Evolutionary conservation across 2,888 invertebrate genomes (phyloP), one percentile per base, ranked within the genome.

Genomic region (Mycalesis mineus): DNA sequence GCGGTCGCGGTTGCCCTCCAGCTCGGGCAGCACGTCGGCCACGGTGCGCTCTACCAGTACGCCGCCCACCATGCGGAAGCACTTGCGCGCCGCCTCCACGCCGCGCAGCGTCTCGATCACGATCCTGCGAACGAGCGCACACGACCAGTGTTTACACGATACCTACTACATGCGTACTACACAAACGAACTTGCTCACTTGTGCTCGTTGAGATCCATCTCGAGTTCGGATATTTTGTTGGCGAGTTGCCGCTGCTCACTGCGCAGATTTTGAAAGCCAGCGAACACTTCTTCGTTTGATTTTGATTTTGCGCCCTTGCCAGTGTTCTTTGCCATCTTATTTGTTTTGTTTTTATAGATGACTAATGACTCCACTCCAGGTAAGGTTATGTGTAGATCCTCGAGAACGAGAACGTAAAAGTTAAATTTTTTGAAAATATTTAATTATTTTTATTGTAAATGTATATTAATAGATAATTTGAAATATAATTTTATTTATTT

Each of bases 131-230:
- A 11, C 22, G 22, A 22, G 22, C 5, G 22, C 22, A 22, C 22
- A 5, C 22, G 22, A n/a, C n/a, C 22, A 22, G 22, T 22, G 22
- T 22, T 22, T 22, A 22, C 22, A 4, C 2, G 5, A 22, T 22
- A 22, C 22, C 22, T 22, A 22, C 22, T 22, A 22, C 22, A 4
- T n/a, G n/a, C n/a, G 22, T 22, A 4, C 22, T 22, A 22, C 5
- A 22, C 22, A 22, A 2, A 22, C 22, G 22, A 4, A 22, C 22
- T 4, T 22, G 22, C 22, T 91, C 90, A 98, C 98, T 96, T 98
- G 91, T 98, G 98, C 88, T 99, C 98, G 80, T 96, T 97, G 62
- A 96, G 91, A 83, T 99, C 98, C 91, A 95, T 93, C 91, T 98
- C 97, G 71, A 98, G 90, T 88, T 98, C 98, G 0, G 96, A 94